Percentiles rank a stretch among this genome's conserved stretches.
Conservation (phyloP, 1,140 invertebrate genomes). For the Nylanderia fulva region DNA sequence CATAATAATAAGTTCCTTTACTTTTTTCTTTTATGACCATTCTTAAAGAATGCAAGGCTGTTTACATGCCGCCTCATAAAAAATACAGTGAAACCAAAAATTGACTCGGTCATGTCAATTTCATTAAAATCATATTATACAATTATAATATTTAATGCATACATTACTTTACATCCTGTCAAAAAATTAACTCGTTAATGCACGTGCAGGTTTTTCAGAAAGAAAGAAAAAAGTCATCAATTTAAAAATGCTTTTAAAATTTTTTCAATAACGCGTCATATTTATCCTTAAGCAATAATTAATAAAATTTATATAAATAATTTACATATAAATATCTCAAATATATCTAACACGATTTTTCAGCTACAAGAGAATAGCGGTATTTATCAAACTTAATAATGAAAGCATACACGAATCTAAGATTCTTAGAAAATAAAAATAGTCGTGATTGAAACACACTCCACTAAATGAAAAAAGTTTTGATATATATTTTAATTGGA, state of each 20-base stretch:
- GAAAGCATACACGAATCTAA: neutral
- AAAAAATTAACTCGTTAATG: neutral
- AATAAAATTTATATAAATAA: too few relatives aligned
- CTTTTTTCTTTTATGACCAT: neutral
- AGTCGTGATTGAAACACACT: neutral
- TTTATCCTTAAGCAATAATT: too few relatives aligned
- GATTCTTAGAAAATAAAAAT: neutral
- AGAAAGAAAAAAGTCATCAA: neutral
- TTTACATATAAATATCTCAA: neutral
- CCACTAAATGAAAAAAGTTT: neutral
- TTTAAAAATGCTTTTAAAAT: too few relatives aligned
- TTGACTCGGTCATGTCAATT: neutral
- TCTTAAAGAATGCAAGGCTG: neutral
- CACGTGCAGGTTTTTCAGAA: neutral
- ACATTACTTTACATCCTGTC: neutral
- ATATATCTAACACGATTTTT: neutral
- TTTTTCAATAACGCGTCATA: too few relatives aligned
- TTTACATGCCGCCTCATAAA: neutral
- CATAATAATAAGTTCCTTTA: neutral
- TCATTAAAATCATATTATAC: neutral
- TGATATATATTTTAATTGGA: neutral
- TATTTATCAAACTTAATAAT: neutral
- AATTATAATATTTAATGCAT: too few relatives aligned
- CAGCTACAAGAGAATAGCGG: neutral
- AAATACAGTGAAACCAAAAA: neutral